These are phyloP conservation scores for Pogonocherus hispidulus DNA, from an alignment of 2,888 invertebrate genomes.

Conservation along the genomic window DNA sequence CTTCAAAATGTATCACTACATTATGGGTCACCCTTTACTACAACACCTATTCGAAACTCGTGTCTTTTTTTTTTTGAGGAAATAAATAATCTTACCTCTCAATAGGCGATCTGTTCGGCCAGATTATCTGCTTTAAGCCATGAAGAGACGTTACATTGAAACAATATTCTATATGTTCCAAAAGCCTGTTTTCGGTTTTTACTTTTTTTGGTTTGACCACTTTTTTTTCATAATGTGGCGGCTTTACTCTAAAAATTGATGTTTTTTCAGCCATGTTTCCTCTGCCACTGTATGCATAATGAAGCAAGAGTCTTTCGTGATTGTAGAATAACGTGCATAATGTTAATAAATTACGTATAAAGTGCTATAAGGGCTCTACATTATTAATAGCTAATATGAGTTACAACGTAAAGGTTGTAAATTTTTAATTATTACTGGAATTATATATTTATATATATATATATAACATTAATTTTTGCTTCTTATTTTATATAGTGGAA, in stretches of 20 bases:
- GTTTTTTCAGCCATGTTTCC: neutral
- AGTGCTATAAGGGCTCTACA: neutral
- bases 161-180: slow-evolving; percentile 47
- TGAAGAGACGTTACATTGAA: slow-evolving; percentile 59
- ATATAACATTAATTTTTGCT: no score
- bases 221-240: neutral
- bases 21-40: no score
- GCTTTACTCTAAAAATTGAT: neutral
- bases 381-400: neutral
- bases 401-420: neutral
- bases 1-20: no score
- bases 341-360: neutral
- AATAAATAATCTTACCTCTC: slow-evolving; percentile 63
- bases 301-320: neutral
- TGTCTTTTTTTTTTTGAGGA: no score
- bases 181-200: neutral
- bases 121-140: slow-evolving; percentile 59
- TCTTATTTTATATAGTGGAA: no score
- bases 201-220: neutral
- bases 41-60: no score
- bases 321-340: neutral
- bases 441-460: no score
- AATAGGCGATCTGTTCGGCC: slow-evolving; percentile 49
- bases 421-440: neutral
- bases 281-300: neutral